Base-by-base conservation (phyloP, 2,113 vertebrate species). In the Bubo bubo region DNA sequence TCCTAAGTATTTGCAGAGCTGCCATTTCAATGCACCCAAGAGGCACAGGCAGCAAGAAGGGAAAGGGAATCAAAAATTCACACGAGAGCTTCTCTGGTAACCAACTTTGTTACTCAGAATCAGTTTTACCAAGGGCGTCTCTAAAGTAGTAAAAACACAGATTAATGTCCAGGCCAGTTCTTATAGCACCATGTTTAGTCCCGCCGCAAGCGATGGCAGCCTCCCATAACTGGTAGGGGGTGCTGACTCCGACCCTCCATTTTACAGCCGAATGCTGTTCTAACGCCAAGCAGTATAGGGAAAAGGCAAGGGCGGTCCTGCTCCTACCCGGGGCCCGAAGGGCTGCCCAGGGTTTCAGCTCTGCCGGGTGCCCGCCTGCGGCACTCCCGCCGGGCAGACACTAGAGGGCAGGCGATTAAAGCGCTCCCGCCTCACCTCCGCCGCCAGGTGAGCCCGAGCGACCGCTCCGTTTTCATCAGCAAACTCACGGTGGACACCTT, bases 131-230 rank as follows among this genome's bases (percentile, higher is more conserved):
- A 72, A 53, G 80, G 77, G 74, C 45, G 73, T 24, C n/a, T 73
- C 86, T 70, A 17, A 94, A 60, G 49, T 5, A 68, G 73, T 28
- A 13, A 64, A 88, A 58, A 26, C 35, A n/a, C 47, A 66, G 84
- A 47, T 9, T 58, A 35, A 71, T 5, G 3, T 32, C 70, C 75
- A 74, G 63, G 85, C 85, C 47, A 39, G 59, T 73, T 79, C 91
- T 63, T 76, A 64, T 55, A 88, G 96, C 96, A 97, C 96, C 95
- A 73, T 35, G 32, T 72, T 70, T 37, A 66, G 41, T 50, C 71
- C 70, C 37, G 86, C 45, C 9, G 4, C 76, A 56, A 68, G 70
- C 0, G 56, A 55, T 5, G 68, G 18, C 82, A 39, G 8, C 82
- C 34, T 39, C 76, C 72, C 18, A 0, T 1, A 50, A 23, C 9